phyloP scores from a whole-genome alignment of 2,113 vertebrate genomes.

The Misgurnus anguillicaudatus region DNA sequence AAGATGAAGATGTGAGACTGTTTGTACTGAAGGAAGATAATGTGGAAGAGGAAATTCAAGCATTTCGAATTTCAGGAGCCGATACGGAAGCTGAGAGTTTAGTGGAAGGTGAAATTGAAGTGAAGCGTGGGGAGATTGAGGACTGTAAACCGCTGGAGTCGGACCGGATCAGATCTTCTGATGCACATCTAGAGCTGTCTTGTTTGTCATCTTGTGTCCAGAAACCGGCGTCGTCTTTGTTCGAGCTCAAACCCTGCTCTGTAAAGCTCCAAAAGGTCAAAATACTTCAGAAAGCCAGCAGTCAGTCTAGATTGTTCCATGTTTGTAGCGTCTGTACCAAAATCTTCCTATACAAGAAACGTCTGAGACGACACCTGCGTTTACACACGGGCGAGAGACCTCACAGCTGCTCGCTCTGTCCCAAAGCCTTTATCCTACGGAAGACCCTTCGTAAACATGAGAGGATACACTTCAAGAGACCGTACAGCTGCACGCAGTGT shows the following conservation, averaged over 20 bases:
- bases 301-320: background rate
- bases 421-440: background rate
- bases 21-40: too few species aligned
- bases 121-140: too few species aligned
- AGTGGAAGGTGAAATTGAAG: too few species aligned
- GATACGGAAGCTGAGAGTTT: too few species aligned
- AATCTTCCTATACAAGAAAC: background rate
- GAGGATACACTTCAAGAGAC: background rate
- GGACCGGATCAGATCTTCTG: too few species aligned
- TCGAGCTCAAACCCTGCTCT: background rate
- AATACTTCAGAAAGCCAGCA: background rate
- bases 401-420: background rate
- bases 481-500: slow-evolving; percentile 2
- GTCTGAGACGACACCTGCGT: background rate
- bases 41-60: too few species aligned
- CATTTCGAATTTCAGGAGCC: too few species aligned
- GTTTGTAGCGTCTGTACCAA: background rate
- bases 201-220: too few species aligned
- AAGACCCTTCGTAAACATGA: background rate
- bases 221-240: too few species aligned
- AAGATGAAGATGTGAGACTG: too few species aligned
- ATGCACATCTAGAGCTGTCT: too few species aligned
- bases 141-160: too few species aligned
- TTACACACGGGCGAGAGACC: slow-evolving; percentile 1
- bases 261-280: background rate